Evolutionary conservation across 2,888 invertebrate species (phyloP).

Genomic region (Eilema sororculum): DNA sequence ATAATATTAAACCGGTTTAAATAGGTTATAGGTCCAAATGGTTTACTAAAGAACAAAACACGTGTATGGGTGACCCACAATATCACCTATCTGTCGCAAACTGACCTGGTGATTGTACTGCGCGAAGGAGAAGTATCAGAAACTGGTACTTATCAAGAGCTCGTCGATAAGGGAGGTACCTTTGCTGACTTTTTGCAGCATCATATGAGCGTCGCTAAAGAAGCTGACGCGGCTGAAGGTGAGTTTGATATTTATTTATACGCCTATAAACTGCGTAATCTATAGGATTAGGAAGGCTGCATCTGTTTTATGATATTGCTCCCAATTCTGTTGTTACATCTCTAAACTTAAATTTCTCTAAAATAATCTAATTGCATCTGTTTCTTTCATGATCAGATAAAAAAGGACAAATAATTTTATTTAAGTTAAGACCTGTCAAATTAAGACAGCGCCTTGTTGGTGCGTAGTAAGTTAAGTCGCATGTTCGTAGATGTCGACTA

Average conservation of each 20-base stretch:
- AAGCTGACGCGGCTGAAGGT: slow-evolving; percentile 74
- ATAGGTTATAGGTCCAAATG: slow-evolving; percentile 85
- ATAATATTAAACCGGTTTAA: background rate
- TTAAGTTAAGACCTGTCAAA: no score
- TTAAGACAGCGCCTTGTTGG: no score
- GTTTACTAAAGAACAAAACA: slow-evolving; percentile 89
- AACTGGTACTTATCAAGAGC: slow-evolving; percentile 94
- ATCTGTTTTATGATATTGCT: no score
- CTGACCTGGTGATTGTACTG: slow-evolving; percentile 95
- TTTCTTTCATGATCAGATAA: no score
- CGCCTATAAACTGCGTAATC: no score
- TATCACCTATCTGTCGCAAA: slow-evolving; percentile 95
- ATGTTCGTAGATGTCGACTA: no score
- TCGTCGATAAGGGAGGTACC: slow-evolving; percentile 94
- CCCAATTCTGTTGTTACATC: no score
- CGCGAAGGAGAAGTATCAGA: slow-evolving; percentile 96
- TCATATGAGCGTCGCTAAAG: slow-evolving; percentile 90
- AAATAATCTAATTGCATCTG: no score
- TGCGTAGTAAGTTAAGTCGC: no score
- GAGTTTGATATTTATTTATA: slow-evolving; percentile 11
- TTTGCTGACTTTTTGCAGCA: slow-evolving; percentile 94
- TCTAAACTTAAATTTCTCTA: no score
- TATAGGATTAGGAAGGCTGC: no score
- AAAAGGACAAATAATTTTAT: no score
- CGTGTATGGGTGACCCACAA: slow-evolving; percentile 99